These are phyloP conservation scores for Pluvialis apricaria DNA, from an alignment of 2,113 vertebrate genomes.

Conservation along the genomic window DNA sequence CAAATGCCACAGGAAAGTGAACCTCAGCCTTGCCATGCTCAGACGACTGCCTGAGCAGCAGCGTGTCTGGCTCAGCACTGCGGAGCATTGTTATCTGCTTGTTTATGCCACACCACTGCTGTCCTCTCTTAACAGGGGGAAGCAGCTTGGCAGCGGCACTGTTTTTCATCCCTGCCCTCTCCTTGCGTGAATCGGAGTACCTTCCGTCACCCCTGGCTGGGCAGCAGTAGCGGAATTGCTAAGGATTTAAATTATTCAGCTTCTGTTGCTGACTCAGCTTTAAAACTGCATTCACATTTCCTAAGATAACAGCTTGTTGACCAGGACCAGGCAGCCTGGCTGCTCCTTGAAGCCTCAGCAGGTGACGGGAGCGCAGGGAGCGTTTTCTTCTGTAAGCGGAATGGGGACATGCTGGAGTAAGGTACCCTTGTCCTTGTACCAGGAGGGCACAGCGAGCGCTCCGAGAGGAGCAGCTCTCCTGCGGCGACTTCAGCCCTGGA, in stretches of 20 bases:
- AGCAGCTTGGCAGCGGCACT: neutral
- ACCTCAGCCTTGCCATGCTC: neutral
- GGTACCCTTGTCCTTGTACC: neutral
- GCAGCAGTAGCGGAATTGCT: neutral
- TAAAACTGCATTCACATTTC: neutral
- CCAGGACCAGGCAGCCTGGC: neutral
- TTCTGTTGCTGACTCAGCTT: conserved; percentile 21
- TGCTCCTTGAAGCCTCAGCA: neutral
- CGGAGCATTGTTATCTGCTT: neutral
- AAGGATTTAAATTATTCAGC: conserved; percentile 27
- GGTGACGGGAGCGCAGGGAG: neutral
- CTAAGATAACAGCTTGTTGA: neutral
- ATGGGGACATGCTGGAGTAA: neutral
- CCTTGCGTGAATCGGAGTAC: neutral
- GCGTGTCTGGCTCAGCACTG: neutral
- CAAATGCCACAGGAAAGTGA: neutral
- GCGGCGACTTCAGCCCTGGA: neutral
- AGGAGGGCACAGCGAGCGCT: neutral
- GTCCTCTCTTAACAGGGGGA: neutral
- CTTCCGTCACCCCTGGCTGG: neutral
- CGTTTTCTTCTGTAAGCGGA: neutral
- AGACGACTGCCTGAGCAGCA: neutral
- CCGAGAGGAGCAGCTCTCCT: neutral
- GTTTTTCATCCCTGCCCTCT: neutral
- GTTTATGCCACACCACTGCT: neutral